Conservation (phyloP, 1,140 invertebrate species). For the Campodea augens region DNA sequence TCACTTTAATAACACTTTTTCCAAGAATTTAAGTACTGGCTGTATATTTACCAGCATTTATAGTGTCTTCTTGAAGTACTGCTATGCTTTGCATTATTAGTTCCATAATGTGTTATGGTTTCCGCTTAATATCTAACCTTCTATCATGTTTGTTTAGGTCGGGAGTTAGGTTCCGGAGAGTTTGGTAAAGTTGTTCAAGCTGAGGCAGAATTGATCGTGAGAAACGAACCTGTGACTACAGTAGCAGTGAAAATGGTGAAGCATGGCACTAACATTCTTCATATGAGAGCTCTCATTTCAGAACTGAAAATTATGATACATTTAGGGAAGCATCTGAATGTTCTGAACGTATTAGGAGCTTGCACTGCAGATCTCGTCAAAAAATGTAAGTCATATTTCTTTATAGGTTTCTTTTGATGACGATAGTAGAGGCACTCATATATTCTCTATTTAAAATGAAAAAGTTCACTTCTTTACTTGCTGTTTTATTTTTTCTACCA, state of each 20-base stretch:
- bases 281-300: constrained; percentile 25
- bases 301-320: constrained; percentile 35
- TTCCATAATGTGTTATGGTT: too few relatives aligned
- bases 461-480: too few relatives aligned
- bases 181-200: constrained; percentile 35
- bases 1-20: too few relatives aligned
- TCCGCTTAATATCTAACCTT: background rate
- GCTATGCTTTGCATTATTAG: too few relatives aligned
- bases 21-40: too few relatives aligned
- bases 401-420: too few relatives aligned
- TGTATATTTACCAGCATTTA: too few relatives aligned
- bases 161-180: constrained; percentile 29
- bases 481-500: too few relatives aligned
- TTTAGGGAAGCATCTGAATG: constrained; percentile 31
- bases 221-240: constrained; percentile 16
- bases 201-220: constrained; percentile 16
- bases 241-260: constrained; percentile 23
- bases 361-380: constrained; percentile 28
- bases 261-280: constrained; percentile 16
- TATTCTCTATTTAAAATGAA: too few relatives aligned
- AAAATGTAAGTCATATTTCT: too few relatives aligned
- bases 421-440: too few relatives aligned
- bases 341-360: constrained; percentile 33
- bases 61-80: too few relatives aligned
- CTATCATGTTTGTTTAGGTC: constrained; percentile 11